Base-by-base conservation (phyloP, 30 jellyfish, hydroid and myxozoan species). In the Aurelia aurita complex sp. Pacific region DNA sequence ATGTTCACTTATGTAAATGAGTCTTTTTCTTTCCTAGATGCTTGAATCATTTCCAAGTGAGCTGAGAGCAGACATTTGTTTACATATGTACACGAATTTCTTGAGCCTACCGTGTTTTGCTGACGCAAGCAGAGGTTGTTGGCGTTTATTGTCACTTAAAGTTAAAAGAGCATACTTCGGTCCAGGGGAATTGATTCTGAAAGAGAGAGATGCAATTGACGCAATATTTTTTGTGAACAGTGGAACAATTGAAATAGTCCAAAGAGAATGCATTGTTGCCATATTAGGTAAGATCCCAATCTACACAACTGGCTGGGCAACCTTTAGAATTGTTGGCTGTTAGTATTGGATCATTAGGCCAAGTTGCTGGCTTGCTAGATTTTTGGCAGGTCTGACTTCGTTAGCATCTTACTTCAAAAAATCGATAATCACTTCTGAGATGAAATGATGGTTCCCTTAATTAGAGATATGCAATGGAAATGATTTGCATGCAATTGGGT, bases 171-270 rank as follows among this genome's bases (percentile, higher is more conserved):
- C 97, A 4, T 80, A 85, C 80, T 92, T 92, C 54, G 94, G 96
- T 18, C 98, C 98, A 16, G 98, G 98, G 8, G 98, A 92, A 52
- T 61, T 86, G 78, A 82, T 92, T 11, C 75, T 92, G 70, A 92
- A 92, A 70, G 98, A 92, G 52, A 82, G 81, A 53, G 98, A 92
- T 87, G 98, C 97, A 15, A 82, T 92, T 70, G 90, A 87, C 57
- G 90, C 97, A 3, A 72, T 92, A 7, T 92, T 84, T 86, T 87
- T 87, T 77, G 96, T 92, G 36, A 87, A 92, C 80, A 87, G 94
- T 72, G 98, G 98, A 9, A 85, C 98, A 10, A 89, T 92, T 52
- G 98, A 92, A 77, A 82, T 92, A 19, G 98, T 92, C 35, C 98
- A 92, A 74, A 81, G 79, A 38, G 98, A 92, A 6, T 92, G 91